These are phyloP conservation scores for Kryptolebias marmoratus DNA, from an alignment of 2,113 vertebrate genomes.

Conservation along the genomic window DNA sequence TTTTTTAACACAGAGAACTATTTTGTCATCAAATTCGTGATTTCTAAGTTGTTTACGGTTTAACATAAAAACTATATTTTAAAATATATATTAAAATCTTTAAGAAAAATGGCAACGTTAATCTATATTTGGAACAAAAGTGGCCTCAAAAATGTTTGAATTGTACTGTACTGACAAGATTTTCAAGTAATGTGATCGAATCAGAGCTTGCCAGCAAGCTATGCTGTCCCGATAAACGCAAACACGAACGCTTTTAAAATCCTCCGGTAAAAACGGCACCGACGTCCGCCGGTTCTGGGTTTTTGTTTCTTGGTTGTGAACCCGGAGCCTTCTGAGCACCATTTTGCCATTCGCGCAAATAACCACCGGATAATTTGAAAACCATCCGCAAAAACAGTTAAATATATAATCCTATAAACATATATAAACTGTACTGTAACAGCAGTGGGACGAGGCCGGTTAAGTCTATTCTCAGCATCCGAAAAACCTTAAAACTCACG, in stretches of 20 bases:
- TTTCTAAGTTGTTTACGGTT: constrained; percentile 12
- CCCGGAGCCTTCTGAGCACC: constrained; percentile 16
- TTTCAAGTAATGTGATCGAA: constrained; percentile 22
- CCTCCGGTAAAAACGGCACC: background rate
- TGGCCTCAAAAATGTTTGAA: background rate
- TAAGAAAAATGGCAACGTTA: background rate
- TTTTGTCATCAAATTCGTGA: constrained; percentile 2
- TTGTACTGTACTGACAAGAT: constrained; percentile 8
- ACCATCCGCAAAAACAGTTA: background rate
- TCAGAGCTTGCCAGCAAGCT: constrained; percentile 71
- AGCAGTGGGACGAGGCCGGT: constrained; percentile 16
- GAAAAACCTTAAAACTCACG: background rate
- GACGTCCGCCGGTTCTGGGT: background rate
- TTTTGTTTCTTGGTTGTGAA: constrained; percentile 2
- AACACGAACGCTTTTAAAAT: background rate
- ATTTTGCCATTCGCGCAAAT: constrained; percentile 9
- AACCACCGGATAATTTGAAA: background rate
- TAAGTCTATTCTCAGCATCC: background rate
- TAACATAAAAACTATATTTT: background rate
- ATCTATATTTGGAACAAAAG: background rate
- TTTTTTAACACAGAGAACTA: constrained; percentile 5
- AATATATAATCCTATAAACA: constrained; percentile 11
- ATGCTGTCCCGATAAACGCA: background rate
- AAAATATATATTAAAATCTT: background rate
- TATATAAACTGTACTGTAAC: constrained; percentile 1